Evolutionary conservation across 2,888 invertebrate genomes (phyloP).

Genomic region (Lobophora halterata): DNA sequence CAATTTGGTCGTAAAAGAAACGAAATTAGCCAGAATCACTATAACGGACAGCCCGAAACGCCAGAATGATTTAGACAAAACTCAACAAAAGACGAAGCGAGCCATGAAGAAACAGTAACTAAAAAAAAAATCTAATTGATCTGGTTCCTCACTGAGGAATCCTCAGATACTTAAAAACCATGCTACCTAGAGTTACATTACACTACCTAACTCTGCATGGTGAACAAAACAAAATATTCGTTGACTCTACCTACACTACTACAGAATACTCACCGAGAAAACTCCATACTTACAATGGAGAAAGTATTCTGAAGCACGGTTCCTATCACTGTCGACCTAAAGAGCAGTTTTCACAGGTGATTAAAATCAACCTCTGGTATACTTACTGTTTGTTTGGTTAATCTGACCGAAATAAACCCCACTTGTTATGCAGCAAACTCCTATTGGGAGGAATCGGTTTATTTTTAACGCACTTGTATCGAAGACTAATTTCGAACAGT

Average conservation of each 20-base stretch:
- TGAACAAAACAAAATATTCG: no score
- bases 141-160: no score
- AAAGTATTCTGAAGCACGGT: conserved; percentile 12
- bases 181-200: no score
- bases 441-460: conserved; percentile 47
- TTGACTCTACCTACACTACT: no score
- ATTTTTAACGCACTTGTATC: conserved; percentile 38
- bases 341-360: conserved; percentile 32
- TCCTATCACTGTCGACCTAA: conserved; percentile 24
- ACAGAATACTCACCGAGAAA: no score
- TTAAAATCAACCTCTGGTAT: conserved; percentile 34
- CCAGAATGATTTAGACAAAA: conserved; percentile 39
- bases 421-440: conserved; percentile 44
- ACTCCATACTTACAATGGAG: conserved; percentile 14
- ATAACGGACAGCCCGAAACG: conserved; percentile 37
- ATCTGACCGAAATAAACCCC: conserved; percentile 48
- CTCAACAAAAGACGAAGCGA: conserved; percentile 29
- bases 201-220: no score
- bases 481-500: no score
- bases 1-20: conserved; percentile 56
- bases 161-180: no score
- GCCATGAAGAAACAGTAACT: conserved; percentile 34
- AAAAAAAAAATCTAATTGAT: no score
- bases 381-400: conserved; percentile 48
- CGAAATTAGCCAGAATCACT: conserved; percentile 51